Evolutionary conservation across 2,797 vertebrate species (phyloP), one percentile per base, ranked within the genome.

Genomic region (Balearica regulorum): DNA sequence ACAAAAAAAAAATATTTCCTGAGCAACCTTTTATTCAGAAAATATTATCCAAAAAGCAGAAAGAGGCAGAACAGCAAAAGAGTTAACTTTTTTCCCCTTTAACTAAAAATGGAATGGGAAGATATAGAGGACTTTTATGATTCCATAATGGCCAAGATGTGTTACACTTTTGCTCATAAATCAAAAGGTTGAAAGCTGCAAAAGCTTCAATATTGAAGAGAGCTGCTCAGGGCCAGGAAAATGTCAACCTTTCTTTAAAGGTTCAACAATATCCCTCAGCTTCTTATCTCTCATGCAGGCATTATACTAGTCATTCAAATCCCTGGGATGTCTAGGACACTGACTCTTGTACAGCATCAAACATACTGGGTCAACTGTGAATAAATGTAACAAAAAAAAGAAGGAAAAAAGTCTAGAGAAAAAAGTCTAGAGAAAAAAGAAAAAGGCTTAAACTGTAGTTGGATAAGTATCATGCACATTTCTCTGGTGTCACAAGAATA

Each of bases 161-260:
- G 83, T 94, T 97, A 93, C 84, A 92, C 57, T 96, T 95, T 91
- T 95, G 83, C 93, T 97, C 92, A 95, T 93, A 98, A 98, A 98
- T 98, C 97, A 98, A 98, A 98, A 94, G 80, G 58, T 51, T 73
- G 58, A 83, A 94, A 90, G 75, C 91, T 95, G 95, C 80, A 97
- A 97, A 98, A 96, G 31, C 90, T 97, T 97, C 95, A 97, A 61
- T 96, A 97, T 95, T 10, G 77, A 97, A 97, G 75, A 96, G 72
- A 95, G 86, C 87, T 96, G 93, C 93, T 97, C 94, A 96, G 94
- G 96, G 96, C 92, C 94, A 96, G 94, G 69, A 97, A 97, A 98
- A 97, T 95, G 95, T 97, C 95, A 98, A 90, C 69, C 69, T 96
- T 98, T 93, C 97, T 98, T 98, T 96, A 97, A 96, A 97, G 84